phyloP scores from a whole-genome alignment of 2,888 invertebrate species.

The Drosophila putrida region DNA sequence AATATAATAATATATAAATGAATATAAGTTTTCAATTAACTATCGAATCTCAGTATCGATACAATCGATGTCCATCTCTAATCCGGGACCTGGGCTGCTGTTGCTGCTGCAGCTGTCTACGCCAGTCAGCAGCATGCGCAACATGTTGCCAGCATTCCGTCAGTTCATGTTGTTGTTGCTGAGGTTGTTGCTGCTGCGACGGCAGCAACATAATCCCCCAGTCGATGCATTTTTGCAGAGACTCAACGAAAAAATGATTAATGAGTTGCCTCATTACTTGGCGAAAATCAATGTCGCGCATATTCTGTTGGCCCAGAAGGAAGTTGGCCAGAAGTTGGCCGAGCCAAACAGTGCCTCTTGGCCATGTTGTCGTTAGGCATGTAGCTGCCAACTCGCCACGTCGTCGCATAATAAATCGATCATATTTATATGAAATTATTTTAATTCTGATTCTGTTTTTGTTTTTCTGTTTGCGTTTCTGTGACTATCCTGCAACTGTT shows the following conservation, averaged over 20 bases:
- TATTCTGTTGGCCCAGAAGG: slow-evolving; percentile 60
- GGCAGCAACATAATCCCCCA: slow-evolving; percentile 74
- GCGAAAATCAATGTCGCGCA: slow-evolving; percentile 81
- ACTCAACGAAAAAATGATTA: slow-evolving; percentile 81
- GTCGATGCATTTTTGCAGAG: slow-evolving; percentile 58
- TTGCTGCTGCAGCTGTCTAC: slow-evolving; percentile 58
- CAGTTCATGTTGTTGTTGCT: slow-evolving; percentile 46
- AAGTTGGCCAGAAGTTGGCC: slow-evolving; percentile 27
- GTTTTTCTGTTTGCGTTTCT: slow-evolving; percentile 26
- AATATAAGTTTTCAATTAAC: no score
- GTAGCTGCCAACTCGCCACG: slow-evolving; percentile 23
- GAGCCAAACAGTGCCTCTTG: slow-evolving; percentile 24
- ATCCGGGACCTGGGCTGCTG: slow-evolving; percentile 43
- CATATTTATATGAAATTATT: slow-evolving; percentile 66
- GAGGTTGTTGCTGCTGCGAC: slow-evolving; percentile 37
- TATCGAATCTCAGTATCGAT: no score
- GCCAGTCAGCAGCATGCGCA: slow-evolving; percentile 62
- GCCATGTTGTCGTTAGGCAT: slow-evolving; percentile 37
- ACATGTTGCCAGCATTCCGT: slow-evolving; percentile 78
- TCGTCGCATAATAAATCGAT: slow-evolving; percentile 81
- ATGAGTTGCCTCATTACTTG: slow-evolving; percentile 84
- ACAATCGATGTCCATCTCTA: no score
- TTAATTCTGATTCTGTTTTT: background rate
- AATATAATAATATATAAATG: no score
- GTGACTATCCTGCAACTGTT: slow-evolving; percentile 32